phyloP scores from a whole-genome alignment of 2,888 invertebrate genomes.

The Chymomyza fuscimana region DNA sequence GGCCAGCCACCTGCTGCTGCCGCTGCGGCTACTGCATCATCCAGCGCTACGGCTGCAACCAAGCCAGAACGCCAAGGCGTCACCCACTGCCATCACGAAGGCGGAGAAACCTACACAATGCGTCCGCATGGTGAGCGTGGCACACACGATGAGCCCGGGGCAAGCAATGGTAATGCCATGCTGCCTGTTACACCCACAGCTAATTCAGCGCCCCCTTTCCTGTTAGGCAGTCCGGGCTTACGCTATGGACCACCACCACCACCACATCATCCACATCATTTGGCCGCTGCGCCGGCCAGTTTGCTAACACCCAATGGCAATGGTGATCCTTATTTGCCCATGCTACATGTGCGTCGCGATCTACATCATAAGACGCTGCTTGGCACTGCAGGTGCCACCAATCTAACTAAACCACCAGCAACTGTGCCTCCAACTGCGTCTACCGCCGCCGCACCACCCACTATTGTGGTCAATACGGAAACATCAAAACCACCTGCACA shows the following conservation, averaged over 20 bases:
- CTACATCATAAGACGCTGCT: constrained; percentile 82
- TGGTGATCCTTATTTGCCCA: constrained; percentile 81
- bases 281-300: constrained; percentile 23
- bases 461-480: constrained; percentile 55
- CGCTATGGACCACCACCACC: constrained; percentile 49
- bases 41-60: background rate
- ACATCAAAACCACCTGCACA: constrained; percentile 69
- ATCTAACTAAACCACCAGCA: constrained; percentile 41
- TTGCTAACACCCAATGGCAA: constrained; percentile 48
- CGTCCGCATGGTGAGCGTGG: constrained; percentile 83
- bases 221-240: constrained; percentile 22
- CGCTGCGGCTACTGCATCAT: background rate
- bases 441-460: constrained; percentile 75
- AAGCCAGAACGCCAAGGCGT: constrained; percentile 80
- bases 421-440: constrained; percentile 27
- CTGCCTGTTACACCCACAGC: constrained; percentile 10
- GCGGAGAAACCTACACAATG: constrained; percentile 86
- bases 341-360: constrained; percentile 89
- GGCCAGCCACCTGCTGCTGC: constrained; percentile 40
- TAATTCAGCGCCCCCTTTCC: constrained; percentile 13
- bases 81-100: constrained; percentile 86
- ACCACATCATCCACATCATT: constrained; percentile 42
- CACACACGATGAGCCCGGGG: constrained; percentile 49
- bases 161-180: background rate
- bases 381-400: constrained; percentile 36